Evolutionary conservation across 37 sponge, comb jelly and placozoan species (phyloP).

Genomic region (Ephydatia muelleri): DNA sequence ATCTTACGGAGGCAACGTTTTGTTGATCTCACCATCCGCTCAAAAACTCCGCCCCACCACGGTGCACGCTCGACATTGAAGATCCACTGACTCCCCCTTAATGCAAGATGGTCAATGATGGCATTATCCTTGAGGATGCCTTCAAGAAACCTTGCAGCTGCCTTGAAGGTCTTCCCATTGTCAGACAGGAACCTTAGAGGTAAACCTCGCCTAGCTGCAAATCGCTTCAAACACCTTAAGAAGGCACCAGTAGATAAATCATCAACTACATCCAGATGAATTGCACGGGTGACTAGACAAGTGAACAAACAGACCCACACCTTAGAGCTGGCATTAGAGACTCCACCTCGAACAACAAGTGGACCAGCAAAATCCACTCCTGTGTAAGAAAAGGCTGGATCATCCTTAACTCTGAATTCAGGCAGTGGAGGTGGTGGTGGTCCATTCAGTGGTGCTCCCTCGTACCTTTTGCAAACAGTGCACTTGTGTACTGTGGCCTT

Average conservation of each 20-base stretch:
- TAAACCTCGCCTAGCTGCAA: neutral
- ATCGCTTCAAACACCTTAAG: neutral
- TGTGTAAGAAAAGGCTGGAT: slow-evolving; percentile 24
- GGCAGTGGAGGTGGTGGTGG: slow-evolving; percentile 34
- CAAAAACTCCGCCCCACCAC: no score
- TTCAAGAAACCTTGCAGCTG: neutral
- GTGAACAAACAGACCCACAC: neutral
- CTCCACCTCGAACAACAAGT: neutral
- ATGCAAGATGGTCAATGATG: slow-evolving; percentile 1
- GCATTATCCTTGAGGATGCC: neutral
- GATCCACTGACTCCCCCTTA: slow-evolving; percentile 13
- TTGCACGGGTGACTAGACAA: no score
- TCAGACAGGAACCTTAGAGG: neutral
- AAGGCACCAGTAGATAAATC: neutral
- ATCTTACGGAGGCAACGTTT: slow-evolving; percentile 32
- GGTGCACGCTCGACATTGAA: slow-evolving; percentile 37
- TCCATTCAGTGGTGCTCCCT: slow-evolving; percentile 4
- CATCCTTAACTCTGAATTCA: slow-evolving; percentile 8
- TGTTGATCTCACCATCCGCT: slow-evolving; percentile 26
- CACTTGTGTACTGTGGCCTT: slow-evolving; percentile 9
- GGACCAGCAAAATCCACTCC: slow-evolving; percentile 30
- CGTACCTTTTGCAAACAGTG: slow-evolving; percentile 11
- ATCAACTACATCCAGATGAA: neutral
- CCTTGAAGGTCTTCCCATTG: no score
- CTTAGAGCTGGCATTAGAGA: neutral